Evolutionary conservation across 2,888 invertebrate genomes (phyloP).

Genomic region (Yponomeuta plumbellus): DNA sequence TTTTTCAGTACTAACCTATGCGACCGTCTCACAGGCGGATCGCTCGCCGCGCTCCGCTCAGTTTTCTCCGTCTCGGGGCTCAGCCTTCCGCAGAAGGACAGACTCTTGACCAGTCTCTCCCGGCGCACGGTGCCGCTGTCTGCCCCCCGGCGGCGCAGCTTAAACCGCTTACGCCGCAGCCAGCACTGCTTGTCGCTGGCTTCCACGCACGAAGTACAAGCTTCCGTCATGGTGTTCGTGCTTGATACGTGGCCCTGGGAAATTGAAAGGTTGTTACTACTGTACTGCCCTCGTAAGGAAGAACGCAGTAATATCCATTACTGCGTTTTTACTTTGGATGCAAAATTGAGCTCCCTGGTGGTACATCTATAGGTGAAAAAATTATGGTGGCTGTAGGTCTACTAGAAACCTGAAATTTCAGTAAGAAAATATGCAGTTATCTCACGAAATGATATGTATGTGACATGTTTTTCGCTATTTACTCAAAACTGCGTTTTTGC

Average conservation of each 20-base stretch:
- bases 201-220: conserved; percentile 71
- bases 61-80: conserved; percentile 73
- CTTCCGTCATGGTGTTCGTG: conserved; percentile 73
- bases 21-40: conserved; percentile 77
- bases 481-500: too few relatives aligned
- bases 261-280: background rate
- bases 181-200: conserved; percentile 67
- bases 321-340: too few relatives aligned
- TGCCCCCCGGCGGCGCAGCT: conserved; percentile 49
- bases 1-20: conserved; percentile 44
- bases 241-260: conserved; percentile 70
- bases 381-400: too few relatives aligned
- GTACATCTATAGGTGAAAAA: too few relatives aligned
- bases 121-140: conserved; percentile 30
- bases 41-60: conserved; percentile 78
- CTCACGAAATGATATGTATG: too few relatives aligned
- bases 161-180: conserved; percentile 59
- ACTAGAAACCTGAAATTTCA: too few relatives aligned
- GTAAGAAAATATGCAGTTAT: too few relatives aligned
- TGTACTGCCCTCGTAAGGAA: too few relatives aligned
- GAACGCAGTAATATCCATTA: too few relatives aligned
- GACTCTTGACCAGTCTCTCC: conserved; percentile 81
- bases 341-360: too few relatives aligned
- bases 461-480: too few relatives aligned
- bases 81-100: conserved; percentile 82